Evolutionary conservation across 2,888 invertebrate genomes (phyloP).

Genomic region (Drosophila fulvimacula): DNA sequence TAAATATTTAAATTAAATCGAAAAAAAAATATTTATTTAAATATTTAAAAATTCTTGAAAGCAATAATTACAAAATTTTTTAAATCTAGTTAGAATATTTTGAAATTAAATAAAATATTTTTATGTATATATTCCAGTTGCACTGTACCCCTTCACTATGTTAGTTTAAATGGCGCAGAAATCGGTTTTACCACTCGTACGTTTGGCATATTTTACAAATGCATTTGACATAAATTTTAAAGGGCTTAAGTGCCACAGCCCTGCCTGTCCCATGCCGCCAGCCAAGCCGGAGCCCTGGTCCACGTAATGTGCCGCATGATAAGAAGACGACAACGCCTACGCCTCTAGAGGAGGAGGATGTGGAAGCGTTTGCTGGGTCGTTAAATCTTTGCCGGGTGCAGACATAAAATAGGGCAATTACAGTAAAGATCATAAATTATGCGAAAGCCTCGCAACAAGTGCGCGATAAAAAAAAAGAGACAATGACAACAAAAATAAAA

Average conservation of each 20-base stretch:
- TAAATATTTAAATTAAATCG: no score
- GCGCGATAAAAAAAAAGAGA: slow-evolving; percentile 54
- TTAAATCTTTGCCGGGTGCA: slow-evolving; percentile 61
- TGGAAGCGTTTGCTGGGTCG: slow-evolving; percentile 13
- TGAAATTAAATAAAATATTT: neutral
- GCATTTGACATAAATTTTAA: slow-evolving; percentile 81
- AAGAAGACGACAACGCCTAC: slow-evolving; percentile 50
- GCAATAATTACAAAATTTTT: no score
- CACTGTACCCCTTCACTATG: slow-evolving; percentile 55
- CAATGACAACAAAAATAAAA: slow-evolving; percentile 20
- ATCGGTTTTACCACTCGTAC: slow-evolving; percentile 75
- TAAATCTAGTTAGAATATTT: neutral
- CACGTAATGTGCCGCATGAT: slow-evolving; percentile 58
- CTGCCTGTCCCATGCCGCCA: slow-evolving; percentile 9
- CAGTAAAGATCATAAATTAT: slow-evolving; percentile 73
- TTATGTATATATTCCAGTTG: neutral
- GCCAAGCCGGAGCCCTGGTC: slow-evolving; percentile 1
- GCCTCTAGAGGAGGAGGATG: neutral
- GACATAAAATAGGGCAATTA: slow-evolving; percentile 76
- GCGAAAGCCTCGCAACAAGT: slow-evolving; percentile 71
- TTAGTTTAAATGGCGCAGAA: slow-evolving; percentile 70
- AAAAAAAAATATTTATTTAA: neutral
- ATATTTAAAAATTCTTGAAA: neutral
- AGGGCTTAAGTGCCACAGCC: slow-evolving; percentile 64
- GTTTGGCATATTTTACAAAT: slow-evolving; percentile 80